These are phyloP conservation scores for Crotophaga sulcirostris DNA, from an alignment of 2,113 vertebrate species.

Conservation along the genomic window DNA sequence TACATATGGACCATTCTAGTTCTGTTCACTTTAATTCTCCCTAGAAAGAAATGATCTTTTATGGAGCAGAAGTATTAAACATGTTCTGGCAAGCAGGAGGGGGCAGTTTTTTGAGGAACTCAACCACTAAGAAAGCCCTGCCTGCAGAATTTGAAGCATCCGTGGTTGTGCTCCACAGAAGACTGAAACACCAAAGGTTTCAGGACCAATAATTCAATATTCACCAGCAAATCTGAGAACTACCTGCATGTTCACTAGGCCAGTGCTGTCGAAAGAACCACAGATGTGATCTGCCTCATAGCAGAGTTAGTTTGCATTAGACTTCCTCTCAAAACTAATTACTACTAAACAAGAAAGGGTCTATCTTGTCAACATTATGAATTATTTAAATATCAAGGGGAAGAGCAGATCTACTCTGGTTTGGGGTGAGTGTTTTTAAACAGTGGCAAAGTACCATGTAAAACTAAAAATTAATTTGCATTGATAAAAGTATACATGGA, in stretches of 20 bases:
- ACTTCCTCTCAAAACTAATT: background rate
- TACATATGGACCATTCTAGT: slow-evolving; percentile 41
- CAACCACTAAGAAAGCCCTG: background rate
- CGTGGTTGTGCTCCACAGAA: background rate
- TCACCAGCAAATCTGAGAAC: background rate
- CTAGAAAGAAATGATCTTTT: slow-evolving; percentile 50
- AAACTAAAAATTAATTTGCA: background rate
- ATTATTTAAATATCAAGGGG: background rate
- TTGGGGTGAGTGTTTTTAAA: background rate
- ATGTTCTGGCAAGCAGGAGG: slow-evolving; percentile 13
- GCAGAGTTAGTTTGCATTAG: background rate
- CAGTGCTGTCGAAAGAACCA: rapidly evolving
- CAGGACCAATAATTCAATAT: rapidly evolving
- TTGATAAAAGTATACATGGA: background rate
- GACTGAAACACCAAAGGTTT: rapidly evolving
- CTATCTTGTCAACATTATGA: rapidly evolving
- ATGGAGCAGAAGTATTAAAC: slow-evolving; percentile 25
- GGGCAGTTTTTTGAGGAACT: background rate
- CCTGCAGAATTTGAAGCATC: background rate
- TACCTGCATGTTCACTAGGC: rapidly evolving
- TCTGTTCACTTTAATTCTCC: background rate
- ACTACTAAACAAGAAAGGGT: background rate
- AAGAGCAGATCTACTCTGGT: rapidly evolving
- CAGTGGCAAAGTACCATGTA: background rate
- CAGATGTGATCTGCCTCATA: rapidly evolving